Base-by-base conservation (phyloP, 2,113 vertebrate species). In the Ciconia boyciana region DNA sequence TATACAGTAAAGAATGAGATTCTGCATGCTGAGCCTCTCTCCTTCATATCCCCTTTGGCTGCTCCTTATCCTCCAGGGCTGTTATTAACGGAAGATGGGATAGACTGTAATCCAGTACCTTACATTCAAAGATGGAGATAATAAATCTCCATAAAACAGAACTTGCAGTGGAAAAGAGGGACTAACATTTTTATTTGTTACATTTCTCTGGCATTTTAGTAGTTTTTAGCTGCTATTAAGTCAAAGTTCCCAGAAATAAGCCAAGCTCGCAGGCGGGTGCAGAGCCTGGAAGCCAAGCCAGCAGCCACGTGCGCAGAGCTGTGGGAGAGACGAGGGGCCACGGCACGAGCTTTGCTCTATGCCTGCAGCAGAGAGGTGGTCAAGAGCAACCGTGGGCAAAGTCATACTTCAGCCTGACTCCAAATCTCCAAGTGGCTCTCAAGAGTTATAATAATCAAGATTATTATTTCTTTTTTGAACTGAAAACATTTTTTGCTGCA, bases 11-110 rank as follows among this genome's bases (percentile, higher is more conserved):
- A 68, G 43, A 54, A 25, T 34, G 36, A 69, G 64, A 43, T 64
- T 79, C 44, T 75, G 41, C n/a, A 65, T 29, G 16, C 21, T 44
- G 46, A 75, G 26, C 12, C 34, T 60, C n/a, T 36, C 36, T 66
- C 16, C 34, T 81, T 83, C 46, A 46, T 6, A 39, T 11, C 12
- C 3, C 4, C 24, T 51, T 36, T 71, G 39, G 34, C 54, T 70
- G 20, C 21, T 70, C 36, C 6, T 5, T 31, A 32, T 6, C 12
- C 6, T 65, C 26, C 0, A 0, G 39, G 43, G 34, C 16, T 72
- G 19, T 71, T 68, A 34, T 21, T 68, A 60, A 43, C 51, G n/a
- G 29, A 43, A 77, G 8, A 7, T 69, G 29, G 36, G 17, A 43
- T 13, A 49, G 70, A 69, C 36, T 72, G 18, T 49, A 65, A 49